Base-by-base conservation (phyloP, 2,888 invertebrate genomes). In the Drosophila atripex region DNA sequence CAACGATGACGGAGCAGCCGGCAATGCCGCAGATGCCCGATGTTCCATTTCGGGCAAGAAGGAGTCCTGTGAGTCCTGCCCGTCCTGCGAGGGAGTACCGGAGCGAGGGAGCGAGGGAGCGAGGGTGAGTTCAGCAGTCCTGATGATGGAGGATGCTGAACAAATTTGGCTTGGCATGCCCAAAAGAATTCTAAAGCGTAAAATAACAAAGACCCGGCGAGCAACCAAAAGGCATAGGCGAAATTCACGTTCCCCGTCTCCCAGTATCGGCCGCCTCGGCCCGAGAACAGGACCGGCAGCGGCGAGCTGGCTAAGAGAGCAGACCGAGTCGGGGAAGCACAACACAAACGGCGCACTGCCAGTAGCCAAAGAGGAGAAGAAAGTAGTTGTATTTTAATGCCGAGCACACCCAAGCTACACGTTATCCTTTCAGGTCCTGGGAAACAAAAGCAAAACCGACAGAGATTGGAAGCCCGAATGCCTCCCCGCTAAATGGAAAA, bases 151-250 rank as follows among this genome's bases (percentile, higher is more conserved):
- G 68, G 58, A 58, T 39, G 80, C 80, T 72, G 77, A 76, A 71
- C 82, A 85, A 82, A 82, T 82, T 85, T 85, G 64, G 83, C 83
- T 76, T 64, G 71, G 52, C 76, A 73, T 59, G 82, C 72, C 86
- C 73, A 77, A 82, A 84, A 85, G 82, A 82, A 82, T 82, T 82
- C 83, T 83, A 82, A 85, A 82, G 86, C 82, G 82, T 82, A 78
- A 82, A 86, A 82, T 82, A 82, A 82, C 82, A 82, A 82, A 85
- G 86, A 70, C 79, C 50, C 53, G 12, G 52, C 61, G 70, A 49
- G 52, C 47, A 43, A 16, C 23, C 16, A 49, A 49, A 56, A 45
- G 53, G 49, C 43, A 49, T 14, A 49, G 47, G 47, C 65, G 38
- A 50, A 52, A 47, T 35, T 35, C 35, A n/a, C 35, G 28, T 28